phyloP scores from a whole-genome alignment of 2,113 vertebrate species.

The Steatornis caripensis region DNA sequence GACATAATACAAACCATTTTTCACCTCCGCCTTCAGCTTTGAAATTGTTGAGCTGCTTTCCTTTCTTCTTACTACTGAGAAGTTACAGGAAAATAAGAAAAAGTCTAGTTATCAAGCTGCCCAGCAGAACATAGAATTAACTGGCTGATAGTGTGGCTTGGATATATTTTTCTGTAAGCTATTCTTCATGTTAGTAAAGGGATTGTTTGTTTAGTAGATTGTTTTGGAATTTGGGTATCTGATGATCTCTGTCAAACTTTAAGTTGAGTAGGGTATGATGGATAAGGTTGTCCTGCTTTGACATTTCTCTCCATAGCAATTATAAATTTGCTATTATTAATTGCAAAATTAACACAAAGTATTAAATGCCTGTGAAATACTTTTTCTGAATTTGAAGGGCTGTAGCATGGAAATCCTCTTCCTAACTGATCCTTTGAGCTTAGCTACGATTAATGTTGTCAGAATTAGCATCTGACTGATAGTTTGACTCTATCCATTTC shows the following conservation, averaged over 20 bases:
- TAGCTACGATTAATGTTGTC: neutral
- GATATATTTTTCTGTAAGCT: neutral
- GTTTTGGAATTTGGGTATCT: neutral
- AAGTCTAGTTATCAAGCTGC: neutral
- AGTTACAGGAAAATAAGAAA: neutral
- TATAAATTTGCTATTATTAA: neutral
- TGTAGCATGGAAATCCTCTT: neutral
- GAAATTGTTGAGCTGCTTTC: neutral
- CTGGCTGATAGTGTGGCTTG: neutral
- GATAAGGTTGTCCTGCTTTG: neutral
- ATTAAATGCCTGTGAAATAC: neutral
- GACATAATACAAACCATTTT: neutral
- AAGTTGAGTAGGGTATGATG: neutral
- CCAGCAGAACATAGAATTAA: neutral
- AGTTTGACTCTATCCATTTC: neutral
- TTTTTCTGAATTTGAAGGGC: neutral
- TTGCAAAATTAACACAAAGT: neutral
- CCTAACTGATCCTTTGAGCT: neutral
- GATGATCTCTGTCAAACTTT: neutral
- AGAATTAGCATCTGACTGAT: constrained; percentile 8
- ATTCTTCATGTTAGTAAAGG: neutral
- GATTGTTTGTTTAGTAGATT: neutral
- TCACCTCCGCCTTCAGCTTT: neutral
- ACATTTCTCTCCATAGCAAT: neutral
- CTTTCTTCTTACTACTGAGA: neutral